Base-by-base conservation (phyloP, 2,888 invertebrate species). In the Agrotis clavis region DNA sequence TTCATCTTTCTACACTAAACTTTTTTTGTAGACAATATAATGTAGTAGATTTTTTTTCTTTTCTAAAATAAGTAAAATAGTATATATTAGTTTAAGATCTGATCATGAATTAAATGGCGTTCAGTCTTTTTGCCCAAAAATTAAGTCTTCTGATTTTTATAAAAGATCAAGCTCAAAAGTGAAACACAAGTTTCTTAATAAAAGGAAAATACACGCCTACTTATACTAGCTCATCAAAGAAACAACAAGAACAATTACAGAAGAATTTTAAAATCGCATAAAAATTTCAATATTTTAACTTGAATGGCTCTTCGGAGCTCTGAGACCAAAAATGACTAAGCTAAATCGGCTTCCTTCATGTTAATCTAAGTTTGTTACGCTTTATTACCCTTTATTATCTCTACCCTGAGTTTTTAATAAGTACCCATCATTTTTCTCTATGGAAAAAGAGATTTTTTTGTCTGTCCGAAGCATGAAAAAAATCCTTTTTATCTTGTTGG, bases 281-380 rank as follows among this genome's bases (percentile, higher is more conserved):
- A 75, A 73, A 73, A 67, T 80, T 83, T 77, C 62, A 67, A 77
- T 71, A 75, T 68, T 73, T 74, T 80, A 18, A 11, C 60, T 47
- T 48, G 13, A 64, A 67, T 65, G 48, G 51, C 66, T 70, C 71
- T 72, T 69, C 18, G 47, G 47, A 4, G 71, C 71, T 61, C 19
- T 1, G 71, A 66, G 75, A 63, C 65, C 50, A 66, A 75, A 77
- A 64, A 75, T 75, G 30, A 78, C 78, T 84, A 71, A 78, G 45
- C 54, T 16, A 77, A 84, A 86, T 77, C 71, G 62, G 45, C 65
- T 50, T 64, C 41, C 19, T 79, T 80, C 79, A 88, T 81, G 79
- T 83, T 87, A 87, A 91, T 90, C 83, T 87, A 89, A 91, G 87
- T 90, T 90, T 83, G 84, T 83, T 86, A 82, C 82, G 83, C 81